Conservation (phyloP, 2,113 vertebrate species). For the Nycticryphes semicollaris region DNA sequence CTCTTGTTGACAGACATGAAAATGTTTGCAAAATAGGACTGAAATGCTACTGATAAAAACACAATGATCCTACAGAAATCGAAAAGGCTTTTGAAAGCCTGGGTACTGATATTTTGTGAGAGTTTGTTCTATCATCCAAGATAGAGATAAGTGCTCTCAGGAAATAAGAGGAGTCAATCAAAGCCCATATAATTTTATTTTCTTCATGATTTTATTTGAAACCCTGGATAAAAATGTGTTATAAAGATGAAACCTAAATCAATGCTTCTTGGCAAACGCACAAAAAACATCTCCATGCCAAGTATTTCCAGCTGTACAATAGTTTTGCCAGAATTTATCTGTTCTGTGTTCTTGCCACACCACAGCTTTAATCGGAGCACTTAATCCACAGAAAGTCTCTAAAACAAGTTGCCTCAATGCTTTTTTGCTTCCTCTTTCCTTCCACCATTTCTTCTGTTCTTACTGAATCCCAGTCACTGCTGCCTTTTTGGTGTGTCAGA, state of each 20-base stretch:
- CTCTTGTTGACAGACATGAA: background rate
- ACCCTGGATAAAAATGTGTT: background rate
- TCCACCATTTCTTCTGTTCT: background rate
- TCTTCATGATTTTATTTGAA: background rate
- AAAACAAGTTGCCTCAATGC: background rate
- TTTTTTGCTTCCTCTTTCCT: background rate
- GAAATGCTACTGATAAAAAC: background rate
- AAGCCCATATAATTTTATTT: background rate
- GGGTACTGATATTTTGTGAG: background rate
- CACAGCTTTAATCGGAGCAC: background rate
- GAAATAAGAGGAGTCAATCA: background rate
- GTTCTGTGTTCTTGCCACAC: background rate
- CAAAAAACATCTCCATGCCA: background rate
- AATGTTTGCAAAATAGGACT: background rate
- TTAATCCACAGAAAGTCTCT: background rate
- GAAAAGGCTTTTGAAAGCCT: background rate
- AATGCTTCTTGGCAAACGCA: background rate
- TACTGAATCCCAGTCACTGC: background rate
- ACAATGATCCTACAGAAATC: background rate
- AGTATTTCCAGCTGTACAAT: background rate
- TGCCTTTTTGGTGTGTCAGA: background rate
- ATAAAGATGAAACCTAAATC: background rate
- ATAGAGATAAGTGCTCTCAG: background rate
- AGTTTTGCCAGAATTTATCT: background rate
- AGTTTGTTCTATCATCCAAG: background rate